Base-by-base conservation (phyloP, 1,140 invertebrate species). In the Drosophila persimilis region DNA sequence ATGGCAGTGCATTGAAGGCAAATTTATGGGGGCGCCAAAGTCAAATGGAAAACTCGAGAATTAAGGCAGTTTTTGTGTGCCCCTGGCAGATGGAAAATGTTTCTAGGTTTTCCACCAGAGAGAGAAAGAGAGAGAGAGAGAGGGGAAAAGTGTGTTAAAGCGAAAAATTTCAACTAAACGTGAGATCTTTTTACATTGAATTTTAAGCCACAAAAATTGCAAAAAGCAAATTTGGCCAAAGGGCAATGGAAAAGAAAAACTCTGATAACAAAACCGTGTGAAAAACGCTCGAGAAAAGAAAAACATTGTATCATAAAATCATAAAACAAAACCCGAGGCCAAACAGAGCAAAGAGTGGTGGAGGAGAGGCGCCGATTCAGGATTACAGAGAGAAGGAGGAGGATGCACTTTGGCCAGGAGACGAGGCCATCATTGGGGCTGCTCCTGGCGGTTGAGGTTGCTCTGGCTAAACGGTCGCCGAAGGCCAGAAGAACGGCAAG, bases 31-130 rank as follows among this genome's bases (percentile, higher is more conserved):
- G 11, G 35, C 48, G 48, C 76, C 53, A 86, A 81, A 78, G 77
- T 75, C 78, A 78, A 81, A 88, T 88, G 81, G 77, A 88, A 88
- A 88, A 78, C 51, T 88, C 61, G 31, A 70, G 70, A 88, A 81
- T 86, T 88, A 75, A 71, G 70, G 65, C 76, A 65, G 17, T 43
- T 41, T 81, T 45, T 41, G 3, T 43, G 39, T 50, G 15, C 26
- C 41, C 41, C 48, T 63, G 45, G 6, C 47, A 24, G 47, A 62
- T 17, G 60, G 55, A 60, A 60, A 26, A 58, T 62, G 59, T 63
- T 46, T 61, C 57, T 20, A 29, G 20, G 47, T 7, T n/a, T 26
- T 26, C 4, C 24, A 24, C 5, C 3, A 2, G 20, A 29, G 9
- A 41, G 31, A 43, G 13, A 48, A 8, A 22, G n/a, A 2, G 4